Evolutionary conservation across 1,140 invertebrate species (phyloP).

Genomic region (Leptinotarsa texana): DNA sequence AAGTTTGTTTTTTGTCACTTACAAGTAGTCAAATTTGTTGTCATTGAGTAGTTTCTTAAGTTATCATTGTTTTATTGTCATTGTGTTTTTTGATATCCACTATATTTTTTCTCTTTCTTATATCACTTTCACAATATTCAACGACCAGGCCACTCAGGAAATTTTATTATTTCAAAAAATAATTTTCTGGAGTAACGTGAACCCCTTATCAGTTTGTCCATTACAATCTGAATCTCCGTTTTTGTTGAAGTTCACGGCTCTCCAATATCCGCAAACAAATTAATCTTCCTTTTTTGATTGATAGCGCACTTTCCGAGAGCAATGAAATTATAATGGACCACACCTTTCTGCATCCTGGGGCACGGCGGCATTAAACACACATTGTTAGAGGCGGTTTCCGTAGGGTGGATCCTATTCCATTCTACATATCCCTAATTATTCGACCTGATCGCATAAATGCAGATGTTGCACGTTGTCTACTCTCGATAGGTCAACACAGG

Average conservation of each 20-base stretch:
- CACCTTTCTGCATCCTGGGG: conserved; percentile 13
- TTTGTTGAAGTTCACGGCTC: not conserved
- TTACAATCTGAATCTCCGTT: no score
- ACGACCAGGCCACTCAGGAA: no score
- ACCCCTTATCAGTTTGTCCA: no score
- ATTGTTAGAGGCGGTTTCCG: conserved; percentile 9
- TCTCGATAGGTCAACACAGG: conserved; percentile 2
- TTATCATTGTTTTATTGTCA: no score
- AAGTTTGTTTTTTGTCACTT: no score
- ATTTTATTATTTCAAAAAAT: no score
- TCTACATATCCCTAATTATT: conserved; percentile 9
- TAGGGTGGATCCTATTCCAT: not conserved
- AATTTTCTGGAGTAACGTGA: no score
- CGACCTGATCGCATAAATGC: not conserved
- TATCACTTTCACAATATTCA: no score
- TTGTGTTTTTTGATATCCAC: no score
- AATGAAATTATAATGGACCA: conserved; percentile 19
- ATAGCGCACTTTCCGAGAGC: not conserved
- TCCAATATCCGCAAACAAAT: conserved; percentile 5
- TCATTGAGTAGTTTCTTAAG: no score
- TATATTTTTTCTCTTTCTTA: no score
- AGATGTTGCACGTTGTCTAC: conserved; percentile 5
- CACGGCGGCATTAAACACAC: conserved; percentile 6
- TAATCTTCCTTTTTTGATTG: not conserved
- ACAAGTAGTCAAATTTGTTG: no score